These are phyloP conservation scores for Riparia riparia DNA, from an alignment of 2,113 vertebrate species.

Conservation along the genomic window DNA sequence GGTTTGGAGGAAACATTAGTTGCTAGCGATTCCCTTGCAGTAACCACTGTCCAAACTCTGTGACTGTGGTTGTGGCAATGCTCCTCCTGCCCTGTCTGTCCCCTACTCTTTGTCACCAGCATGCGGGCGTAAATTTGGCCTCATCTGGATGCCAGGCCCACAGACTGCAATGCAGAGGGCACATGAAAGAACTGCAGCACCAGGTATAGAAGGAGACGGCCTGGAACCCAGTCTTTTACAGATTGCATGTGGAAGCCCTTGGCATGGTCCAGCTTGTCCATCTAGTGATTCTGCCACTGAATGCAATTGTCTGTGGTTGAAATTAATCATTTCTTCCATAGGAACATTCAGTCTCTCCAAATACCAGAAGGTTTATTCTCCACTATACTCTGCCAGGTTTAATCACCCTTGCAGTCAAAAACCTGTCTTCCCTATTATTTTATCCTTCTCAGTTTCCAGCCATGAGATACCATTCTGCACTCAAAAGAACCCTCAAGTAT, in stretches of 20 bases:
- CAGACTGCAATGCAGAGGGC: neutral
- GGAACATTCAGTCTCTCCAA: neutral
- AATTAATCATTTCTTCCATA: neutral
- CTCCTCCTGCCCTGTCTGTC: neutral
- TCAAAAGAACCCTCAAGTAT: neutral
- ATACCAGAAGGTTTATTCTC: neutral
- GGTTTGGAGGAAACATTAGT: neutral
- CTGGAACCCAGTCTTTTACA: neutral
- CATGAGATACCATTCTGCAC: neutral
- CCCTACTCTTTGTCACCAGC: neutral
- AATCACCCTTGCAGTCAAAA: neutral
- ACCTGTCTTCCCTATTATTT: neutral
- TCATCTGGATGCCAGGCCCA: neutral
- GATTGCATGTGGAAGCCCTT: neutral
- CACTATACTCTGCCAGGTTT: neutral
- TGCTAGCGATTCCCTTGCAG: neutral
- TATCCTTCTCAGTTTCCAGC: neutral
- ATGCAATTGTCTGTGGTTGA: neutral
- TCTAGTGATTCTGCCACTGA: neutral
- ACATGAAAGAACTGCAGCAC: neutral
- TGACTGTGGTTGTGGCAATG: neutral
- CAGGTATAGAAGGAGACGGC: neutral
- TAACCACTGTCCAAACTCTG: neutral
- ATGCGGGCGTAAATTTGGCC: neutral
- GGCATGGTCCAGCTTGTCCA: neutral